Base-by-base conservation (phyloP, 2,888 invertebrate genomes). In the Scaptomyza polygonia region DNA sequence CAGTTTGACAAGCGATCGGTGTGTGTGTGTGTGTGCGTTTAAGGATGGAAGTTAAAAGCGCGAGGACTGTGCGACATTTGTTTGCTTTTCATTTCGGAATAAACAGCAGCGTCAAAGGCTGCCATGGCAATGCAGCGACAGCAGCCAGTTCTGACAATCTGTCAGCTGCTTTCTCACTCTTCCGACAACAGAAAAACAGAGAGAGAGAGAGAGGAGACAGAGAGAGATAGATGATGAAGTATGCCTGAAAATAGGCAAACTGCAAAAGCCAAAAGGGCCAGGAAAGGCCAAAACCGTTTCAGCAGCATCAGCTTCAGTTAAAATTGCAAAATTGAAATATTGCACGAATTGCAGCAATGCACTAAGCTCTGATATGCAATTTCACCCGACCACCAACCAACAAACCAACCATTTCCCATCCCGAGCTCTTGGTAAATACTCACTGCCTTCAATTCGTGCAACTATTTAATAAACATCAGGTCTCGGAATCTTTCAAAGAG, bases 391-490 rank as follows among this genome's bases (percentile, higher is more conserved):
- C n/a, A n/a, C n/a, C n/a, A n/a, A n/a, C n/a, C n/a, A n/a, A n/a
- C n/a, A n/a, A n/a, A 12, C 45, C 47, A 21, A 21, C 25, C 25
- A 5, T 25, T 5, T 25, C 27, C 6, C 8, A 14, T 3, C 12
- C 42, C 11, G 32, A 14, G 21, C 47, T 40, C 43, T 42, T n/a
- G 21, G 16, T 34, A 58, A 32, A 42, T 44, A 40, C 5, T 11
- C 21, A 7, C 45, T 9, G 7, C 36, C 7, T 14, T 14, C 7
- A 5, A 14, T 34, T 1, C 34, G 53, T 79, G 72, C 55, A 79
- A 79, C 83, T 88, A 88, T 83, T 85, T 88, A 86, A 83, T 83
- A 83, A 86, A 88, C 82, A 85, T 77, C 81, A 55, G 48, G n/a
- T 56, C 43, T 27, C n/a, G 18, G 30, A 5, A 5, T n/a, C 34